Evolutionary conservation across 2,113 vertebrate genomes (phyloP), one percentile per base, ranked within the genome.

Genomic region (Eclectus roratus): DNA sequence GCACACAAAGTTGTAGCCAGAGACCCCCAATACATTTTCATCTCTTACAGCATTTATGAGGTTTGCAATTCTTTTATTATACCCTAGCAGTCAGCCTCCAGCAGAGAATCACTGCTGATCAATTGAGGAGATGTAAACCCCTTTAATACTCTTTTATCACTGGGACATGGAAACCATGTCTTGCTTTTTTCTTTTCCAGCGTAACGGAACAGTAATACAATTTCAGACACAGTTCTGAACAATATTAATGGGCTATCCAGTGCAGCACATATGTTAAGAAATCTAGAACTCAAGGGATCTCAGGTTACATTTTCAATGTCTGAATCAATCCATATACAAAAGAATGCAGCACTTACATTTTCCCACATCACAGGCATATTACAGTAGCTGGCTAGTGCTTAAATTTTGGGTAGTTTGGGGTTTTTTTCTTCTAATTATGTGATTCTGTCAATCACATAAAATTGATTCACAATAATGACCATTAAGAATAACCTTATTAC

Each of bases 401-500:
- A 11, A 70, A 79, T 70, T 58, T 55, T 44, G 27, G 13, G 27
- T 35, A 21, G n/a, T 58, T 58, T 58, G 10, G 13, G 2, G 2
- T 12, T 2, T 55, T 9, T 31, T 73, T 41, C 44, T 85, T 55
- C 61, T 93, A 89, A 93, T 89, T 84, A 91, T 20, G n/a, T 71
- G 77, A 76, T 63, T 86, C 80, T 80, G 86, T 87, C 91, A 84
- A 81, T 87, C 91, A 89, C 20, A 5, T n/a, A 81, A 88, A 95
- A 94, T 4, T 58, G 31, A 63, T 58, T 83, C 60, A 66, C 94
- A 95, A 94, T 92, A 93, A 95, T 55, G 92, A 74, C 63, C 47
- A 64, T 41, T 52, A 86, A 83, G 61, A 85, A 53, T 0, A 52
- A 50, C 49, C 58, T 91, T 55, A 10, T 61, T 93, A 65, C 68